Base-by-base conservation (phyloP, 2,797 vertebrate genomes). In the Mycteria americana region DNA sequence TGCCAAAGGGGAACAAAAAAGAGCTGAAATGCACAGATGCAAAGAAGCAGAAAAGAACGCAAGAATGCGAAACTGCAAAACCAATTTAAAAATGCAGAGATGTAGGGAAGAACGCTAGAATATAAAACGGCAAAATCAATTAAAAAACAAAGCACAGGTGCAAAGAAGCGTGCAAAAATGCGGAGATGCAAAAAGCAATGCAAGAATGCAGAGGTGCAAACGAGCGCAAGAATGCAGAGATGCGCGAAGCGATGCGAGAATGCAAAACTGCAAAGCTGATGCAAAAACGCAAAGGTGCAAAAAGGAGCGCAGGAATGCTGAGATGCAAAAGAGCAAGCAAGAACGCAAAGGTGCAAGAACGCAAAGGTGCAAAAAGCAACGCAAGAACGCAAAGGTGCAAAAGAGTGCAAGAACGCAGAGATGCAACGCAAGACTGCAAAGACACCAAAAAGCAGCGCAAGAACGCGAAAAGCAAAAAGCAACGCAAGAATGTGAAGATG, bases 401-500 rank as follows among this genome's bases (percentile, higher is more conserved):
- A 45, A 7, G 11, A 24, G 21, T 11, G 41, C 33, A 35, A 46
- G 41, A n/a, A 17, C 2, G 13, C 22, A 1, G 18, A 37, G 6
- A 3, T 28, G 11, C 11, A 39, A 8, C 7, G 14, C 64, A 7
- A n/a, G 8, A 22, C 30, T 3, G 28, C 39, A 16, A 2, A 17
- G 30, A 8, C 7, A 30, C 41, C 7, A 30, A 45, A 46, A 39
- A 12, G 10, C 19, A 23, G 11, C 13, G 19, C 31, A 6, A 33
- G 8, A 33, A 50, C 23, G 48, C 8, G 12, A 48, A 23, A 30
- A 21, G 51, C 39, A 31, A 30, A 18, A 11, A 45, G 11, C 5
- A 7, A 4, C 1, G 25, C 19, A 15, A 22, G 10, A n/a, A 28
- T 1, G 21, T 68, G 37, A 18, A 24, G 22, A 3, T 14, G 37